Percentiles rank a stretch among this genome's conserved stretches.
These are phyloP conservation scores for Aurelia aurita DNA, from an alignment of 30 jellyfish, hydroid and myxozoan species.

Conservation along the genomic window DNA sequence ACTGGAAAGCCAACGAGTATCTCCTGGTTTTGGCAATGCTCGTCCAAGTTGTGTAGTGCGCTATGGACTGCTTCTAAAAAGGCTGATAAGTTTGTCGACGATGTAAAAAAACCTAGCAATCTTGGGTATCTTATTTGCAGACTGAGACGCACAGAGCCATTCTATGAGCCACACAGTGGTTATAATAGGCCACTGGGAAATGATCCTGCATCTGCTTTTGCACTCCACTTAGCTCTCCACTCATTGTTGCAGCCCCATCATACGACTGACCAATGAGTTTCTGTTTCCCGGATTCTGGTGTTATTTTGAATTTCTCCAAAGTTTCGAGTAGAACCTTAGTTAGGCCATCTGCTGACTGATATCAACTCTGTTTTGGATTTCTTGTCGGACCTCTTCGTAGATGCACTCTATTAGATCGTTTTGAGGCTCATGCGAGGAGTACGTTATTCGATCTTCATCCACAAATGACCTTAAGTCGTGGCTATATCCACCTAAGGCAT, in stretches of 20 bases:
- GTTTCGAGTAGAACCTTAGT: slow-evolving; percentile 4
- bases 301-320: not conserved
- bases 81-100: not conserved
- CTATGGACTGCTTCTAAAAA: slow-evolving; percentile 23
- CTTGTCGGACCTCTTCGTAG: slow-evolving; percentile 29
- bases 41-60: slow-evolving; percentile 4
- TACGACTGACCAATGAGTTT: slow-evolving; percentile 20
- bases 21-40: slow-evolving; percentile 1
- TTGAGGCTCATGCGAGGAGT: slow-evolving; percentile 42
- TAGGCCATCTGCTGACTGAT: slow-evolving; percentile 5
- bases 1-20: slow-evolving; percentile 16
- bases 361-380: slow-evolving; percentile 20
- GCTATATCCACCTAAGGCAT: slow-evolving; percentile 16
- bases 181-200: not conserved
- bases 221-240: no score
- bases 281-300: not conserved
- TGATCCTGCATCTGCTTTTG: slow-evolving; percentile 1
- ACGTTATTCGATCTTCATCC: slow-evolving; percentile 14
- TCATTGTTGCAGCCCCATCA: slow-evolving; percentile 17
- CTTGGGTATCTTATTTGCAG: not conserved
- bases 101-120: not conserved
- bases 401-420: slow-evolving; percentile 38
- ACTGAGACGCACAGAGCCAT: slow-evolving; percentile 15
- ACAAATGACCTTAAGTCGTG: slow-evolving; percentile 27
- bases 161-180: slow-evolving; percentile 14